These are phyloP conservation scores for Tenthredo mesomela DNA, from an alignment of 2,888 invertebrate species.

Conservation along the genomic window DNA sequence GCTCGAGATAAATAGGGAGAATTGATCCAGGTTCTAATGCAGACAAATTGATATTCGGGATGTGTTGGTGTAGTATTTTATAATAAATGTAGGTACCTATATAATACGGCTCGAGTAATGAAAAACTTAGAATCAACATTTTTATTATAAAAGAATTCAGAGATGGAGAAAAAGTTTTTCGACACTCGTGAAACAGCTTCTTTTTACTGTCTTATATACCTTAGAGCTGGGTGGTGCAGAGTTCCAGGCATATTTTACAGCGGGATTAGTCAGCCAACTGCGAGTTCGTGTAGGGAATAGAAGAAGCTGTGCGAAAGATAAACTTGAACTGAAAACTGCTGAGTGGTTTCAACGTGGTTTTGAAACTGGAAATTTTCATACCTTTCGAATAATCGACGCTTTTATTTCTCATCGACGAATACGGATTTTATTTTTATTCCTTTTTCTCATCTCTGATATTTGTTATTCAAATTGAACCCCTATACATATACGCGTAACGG, in stretches of 20 bases:
- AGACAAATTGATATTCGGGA: no score
- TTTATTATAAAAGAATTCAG: neutral
- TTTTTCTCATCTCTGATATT: neutral
- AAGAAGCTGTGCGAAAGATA: conserved; percentile 10
- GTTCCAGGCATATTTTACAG: conserved; percentile 25
- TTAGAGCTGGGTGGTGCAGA: neutral
- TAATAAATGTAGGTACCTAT: no score
- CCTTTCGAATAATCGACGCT: neutral
- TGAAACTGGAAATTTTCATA: neutral
- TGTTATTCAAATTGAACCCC: neutral
- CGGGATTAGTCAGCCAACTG: conserved; percentile 35
- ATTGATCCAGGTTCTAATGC: no score
- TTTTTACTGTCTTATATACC: neutral
- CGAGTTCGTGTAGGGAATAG: conserved; percentile 30
- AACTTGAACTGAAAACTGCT: conserved; percentile 31
- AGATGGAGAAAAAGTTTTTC: neutral
- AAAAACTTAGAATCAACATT: neutral
- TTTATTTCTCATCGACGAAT: neutral
- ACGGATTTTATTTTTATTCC: neutral
- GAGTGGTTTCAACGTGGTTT: neutral
- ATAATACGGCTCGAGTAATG: no score
- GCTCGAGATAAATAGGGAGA: no score
- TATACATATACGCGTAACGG: neutral
- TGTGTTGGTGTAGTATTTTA: no score
- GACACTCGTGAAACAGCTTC: conserved; percentile 8